Base-by-base conservation (phyloP, 2,888 invertebrate species). In the Zootermopsis nevadensis region DNA sequence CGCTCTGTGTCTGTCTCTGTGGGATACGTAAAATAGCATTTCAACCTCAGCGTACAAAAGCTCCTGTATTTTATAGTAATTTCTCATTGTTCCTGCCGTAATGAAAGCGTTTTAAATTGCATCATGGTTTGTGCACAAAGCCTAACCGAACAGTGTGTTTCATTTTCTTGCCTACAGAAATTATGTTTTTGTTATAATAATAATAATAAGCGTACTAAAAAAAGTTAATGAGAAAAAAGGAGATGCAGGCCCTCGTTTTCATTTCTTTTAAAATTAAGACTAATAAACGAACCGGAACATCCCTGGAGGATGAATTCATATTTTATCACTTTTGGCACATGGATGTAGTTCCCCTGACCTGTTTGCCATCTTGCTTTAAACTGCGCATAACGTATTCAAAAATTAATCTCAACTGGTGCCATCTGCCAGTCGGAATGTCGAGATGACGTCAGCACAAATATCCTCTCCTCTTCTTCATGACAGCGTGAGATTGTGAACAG, bases 211-310 rank as follows among this genome's bases (percentile, higher is more conserved):
- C 48, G 38, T 42, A n/a, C 6, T n/a, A n/a, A 60, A 60, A 60
- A 60, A 60, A 60, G 48, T 72, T 79, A 83, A 69, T 72, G 79
- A 79, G 83, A 83, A 83, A 83, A 72, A 79, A 80, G 80, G 35
- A 48, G 77, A 22, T 22, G 31, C 80, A 31, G 76, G 69, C 76
- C 53, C 48, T 33, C 60, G n/a, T 55, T 69, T 72, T 80, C 79
- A 83, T 80, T 80, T 83, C 83, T 83, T 83, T 80, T 48, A 69
- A 79, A 83, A 83, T 83, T 79, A 83, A 72, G 80, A 80, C 79
- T 80, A 83, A 83, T 83, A 83, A 83, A 83, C 79, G 67, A 69
- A 35, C 79, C 79, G 79, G 35, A 48, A 80, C 53, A 42, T 27
- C 80, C 55, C 55, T 69, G 33, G 77, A 55, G 77, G 69, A n/a